A percentile compares a stretch with the other conserved stretches of the same genome.
Conservation (phyloP, 2,113 vertebrate genomes). For the Tichodroma muraria region DNA sequence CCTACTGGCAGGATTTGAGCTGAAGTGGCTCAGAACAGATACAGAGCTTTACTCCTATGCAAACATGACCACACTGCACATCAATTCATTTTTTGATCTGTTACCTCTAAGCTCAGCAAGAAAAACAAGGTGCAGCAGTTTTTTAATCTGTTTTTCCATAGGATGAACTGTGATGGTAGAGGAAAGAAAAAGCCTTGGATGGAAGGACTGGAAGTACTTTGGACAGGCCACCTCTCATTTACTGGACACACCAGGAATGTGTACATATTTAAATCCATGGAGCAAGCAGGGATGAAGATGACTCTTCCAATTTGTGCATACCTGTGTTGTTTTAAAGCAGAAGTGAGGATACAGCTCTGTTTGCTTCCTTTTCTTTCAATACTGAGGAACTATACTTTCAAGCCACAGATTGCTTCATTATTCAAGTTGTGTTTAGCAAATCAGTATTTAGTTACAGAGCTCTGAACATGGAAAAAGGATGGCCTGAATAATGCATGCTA, state of each 20-base stretch:
- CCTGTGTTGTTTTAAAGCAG: neutral
- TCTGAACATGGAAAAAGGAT: neutral
- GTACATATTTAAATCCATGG: fast-evolving
- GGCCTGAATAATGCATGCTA: neutral
- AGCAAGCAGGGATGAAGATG: neutral
- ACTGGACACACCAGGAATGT: fast-evolving
- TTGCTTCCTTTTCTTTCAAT: neutral
- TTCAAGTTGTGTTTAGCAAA: neutral
- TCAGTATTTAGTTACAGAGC: neutral
- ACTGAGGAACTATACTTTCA: neutral
- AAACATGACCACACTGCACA: neutral
- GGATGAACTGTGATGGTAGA: neutral
- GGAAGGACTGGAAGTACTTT: neutral
- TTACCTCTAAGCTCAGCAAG: neutral
- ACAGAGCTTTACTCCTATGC: neutral
- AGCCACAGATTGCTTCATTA: neutral
- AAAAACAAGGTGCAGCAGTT: neutral
- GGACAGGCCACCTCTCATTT: neutral
- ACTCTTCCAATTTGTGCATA: neutral
- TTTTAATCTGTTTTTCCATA: neutral
- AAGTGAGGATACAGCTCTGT: neutral
- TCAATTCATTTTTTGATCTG: neutral
- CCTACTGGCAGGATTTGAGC: fast-evolving
- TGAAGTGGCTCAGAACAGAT: neutral
- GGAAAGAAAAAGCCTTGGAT: neutral